Conservation (phyloP, 2,113 vertebrate genomes). For the Carassius gibelio region DNA sequence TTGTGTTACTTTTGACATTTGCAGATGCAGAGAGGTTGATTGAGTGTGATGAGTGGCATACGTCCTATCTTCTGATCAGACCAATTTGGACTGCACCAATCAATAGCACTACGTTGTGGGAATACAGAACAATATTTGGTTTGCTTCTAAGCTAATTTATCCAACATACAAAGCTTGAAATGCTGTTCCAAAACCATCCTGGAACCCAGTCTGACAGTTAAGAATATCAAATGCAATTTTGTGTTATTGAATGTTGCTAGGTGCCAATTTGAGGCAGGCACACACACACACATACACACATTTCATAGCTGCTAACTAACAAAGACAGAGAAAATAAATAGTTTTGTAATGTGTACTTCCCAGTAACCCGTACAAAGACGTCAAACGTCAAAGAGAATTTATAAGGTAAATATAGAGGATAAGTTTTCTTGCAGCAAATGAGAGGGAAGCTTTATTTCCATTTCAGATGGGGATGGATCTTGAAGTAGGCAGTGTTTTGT, state of each 20-base stretch:
- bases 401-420: constrained; percentile 52
- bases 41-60: constrained; percentile 51
- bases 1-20: constrained; percentile 54
- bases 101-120: constrained; percentile 43
- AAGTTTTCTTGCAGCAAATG: constrained; percentile 68
- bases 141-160: constrained; percentile 49
- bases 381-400: background rate
- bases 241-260: constrained; percentile 10
- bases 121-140: constrained; percentile 48
- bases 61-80: constrained; percentile 37
- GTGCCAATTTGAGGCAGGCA: background rate
- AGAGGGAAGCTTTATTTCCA: constrained; percentile 71
- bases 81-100: constrained; percentile 50
- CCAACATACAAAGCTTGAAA: constrained; percentile 51
- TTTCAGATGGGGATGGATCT: constrained; percentile 78
- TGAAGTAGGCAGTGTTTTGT: constrained; percentile 76
- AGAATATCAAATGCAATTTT: constrained; percentile 12
- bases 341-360: background rate
- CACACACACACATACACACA: background rate
- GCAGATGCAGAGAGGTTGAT: constrained; percentile 53
- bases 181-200: constrained; percentile 49
- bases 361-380: constrained; percentile 34
- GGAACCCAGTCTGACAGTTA: background rate
- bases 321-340: background rate
- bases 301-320: background rate